Percentiles rank a stretch among this genome's conserved stretches.
These are phyloP conservation scores for Ecliptopera silaceata DNA, from an alignment of 2,888 invertebrate species.

Conservation along the genomic window DNA sequence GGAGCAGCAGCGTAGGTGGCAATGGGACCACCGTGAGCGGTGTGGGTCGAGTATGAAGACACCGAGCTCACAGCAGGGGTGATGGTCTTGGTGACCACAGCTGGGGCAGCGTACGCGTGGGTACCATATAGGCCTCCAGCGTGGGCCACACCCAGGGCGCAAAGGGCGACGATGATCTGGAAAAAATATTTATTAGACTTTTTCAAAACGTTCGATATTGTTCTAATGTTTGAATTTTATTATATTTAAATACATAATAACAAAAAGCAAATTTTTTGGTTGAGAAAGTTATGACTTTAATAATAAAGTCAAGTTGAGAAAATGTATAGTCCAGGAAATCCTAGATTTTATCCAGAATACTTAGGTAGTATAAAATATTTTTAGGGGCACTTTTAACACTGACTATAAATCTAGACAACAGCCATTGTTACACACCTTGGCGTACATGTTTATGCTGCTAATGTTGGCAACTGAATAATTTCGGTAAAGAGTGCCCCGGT, in stretches of 20 bases:
- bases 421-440: slow-evolving; percentile 67
- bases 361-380: background rate
- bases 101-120: slow-evolving; percentile 66
- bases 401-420: slow-evolving; percentile 13
- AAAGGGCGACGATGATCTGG: slow-evolving; percentile 82
- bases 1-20: slow-evolving; percentile 53
- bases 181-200: slow-evolving; percentile 27
- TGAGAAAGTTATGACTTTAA: no score
- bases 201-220: no score
- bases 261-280: no score
- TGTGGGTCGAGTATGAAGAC: slow-evolving; percentile 56
- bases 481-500: slow-evolving; percentile 68
- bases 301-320: no score
- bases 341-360: background rate
- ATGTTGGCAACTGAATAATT: slow-evolving; percentile 81
- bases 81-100: slow-evolving; percentile 48
- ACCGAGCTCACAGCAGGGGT: slow-evolving; percentile 56
- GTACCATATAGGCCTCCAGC: slow-evolving; percentile 80
- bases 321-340: background rate
- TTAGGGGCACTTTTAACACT: slow-evolving; percentile 1
- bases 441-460: slow-evolving; percentile 79
- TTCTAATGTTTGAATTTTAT: no score
- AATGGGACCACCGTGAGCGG: slow-evolving; percentile 49
- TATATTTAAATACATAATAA: no score
- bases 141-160: slow-evolving; percentile 83